Evolutionary conservation across 2,797 vertebrate genomes (phyloP), one percentile per base, ranked within the genome.

Genomic region (Thalassophryne amazonica): DNA sequence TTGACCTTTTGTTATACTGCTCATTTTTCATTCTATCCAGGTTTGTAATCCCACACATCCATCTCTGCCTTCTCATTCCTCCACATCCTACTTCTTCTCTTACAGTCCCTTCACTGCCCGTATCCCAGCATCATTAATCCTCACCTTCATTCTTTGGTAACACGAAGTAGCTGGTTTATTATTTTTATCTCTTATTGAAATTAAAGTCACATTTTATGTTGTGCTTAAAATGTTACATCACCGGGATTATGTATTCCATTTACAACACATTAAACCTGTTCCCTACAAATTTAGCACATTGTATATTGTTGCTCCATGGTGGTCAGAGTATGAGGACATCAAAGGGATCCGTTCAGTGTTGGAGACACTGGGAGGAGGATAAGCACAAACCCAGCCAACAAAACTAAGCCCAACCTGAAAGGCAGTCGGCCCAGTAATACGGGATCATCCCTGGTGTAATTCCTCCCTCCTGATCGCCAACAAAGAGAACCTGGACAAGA

Each of bases 371-470:
- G 69, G 64, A 66, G 72, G 72, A 81, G 77, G 75, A 65, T 64
- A 68, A 78, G 29, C 80, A 58, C 71, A 73, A 79, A 68, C 35
- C 57, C 50, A 19, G 60, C 30, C 50, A 81, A 85, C 85, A 86
- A 82, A 86, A 80, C 64, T 84, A 85, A 86, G 74, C 60, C 60
- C 61, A 33, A 81, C 69, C 79, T 83, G 69, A 85, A 85, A 83
- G 74, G 79, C 79, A 50, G 64, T 35, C 70, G 68, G 79, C 76
- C 60, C 81, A 64, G 79, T 84, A 87, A 85, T 81, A 80, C 43
- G 31, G 82, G 86, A 89, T 91, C 80, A 90, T 90, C 86, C 81
- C 68, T 64, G 77, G 59, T 83, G 80, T 87, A 85, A 86, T 74
- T 71, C 87, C 66, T 73, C 78, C 74, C 73, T 78, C 72, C 77